Evolutionary conservation across 2,888 invertebrate species (phyloP).

Genomic region (Amblyjoppa proteus): DNA sequence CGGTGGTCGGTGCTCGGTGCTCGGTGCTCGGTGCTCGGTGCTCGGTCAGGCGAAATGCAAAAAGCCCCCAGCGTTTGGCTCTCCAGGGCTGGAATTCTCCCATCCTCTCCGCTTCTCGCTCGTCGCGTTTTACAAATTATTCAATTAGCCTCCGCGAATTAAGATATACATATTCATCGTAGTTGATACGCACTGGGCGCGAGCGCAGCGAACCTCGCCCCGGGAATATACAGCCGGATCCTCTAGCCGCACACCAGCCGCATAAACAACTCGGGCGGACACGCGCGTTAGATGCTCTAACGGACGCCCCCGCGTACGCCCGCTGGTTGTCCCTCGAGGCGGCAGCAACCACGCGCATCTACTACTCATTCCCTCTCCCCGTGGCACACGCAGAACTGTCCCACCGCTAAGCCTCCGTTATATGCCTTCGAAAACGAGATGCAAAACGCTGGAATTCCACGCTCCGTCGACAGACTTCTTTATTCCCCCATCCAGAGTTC

Average conservation of each 20-base stretch:
- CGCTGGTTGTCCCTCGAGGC: constrained; percentile 58
- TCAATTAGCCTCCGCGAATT: constrained; percentile 85
- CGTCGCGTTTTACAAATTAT: constrained; percentile 84
- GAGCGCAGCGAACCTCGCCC: constrained; percentile 48
- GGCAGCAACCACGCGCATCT: constrained; percentile 57
- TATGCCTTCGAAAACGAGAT: constrained; percentile 63
- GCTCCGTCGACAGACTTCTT: constrained; percentile 68
- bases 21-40: constrained; percentile 6
- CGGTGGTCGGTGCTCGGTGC: no score
- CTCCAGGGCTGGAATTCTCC: constrained; percentile 65
- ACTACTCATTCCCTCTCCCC: constrained; percentile 12
- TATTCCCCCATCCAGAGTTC: constrained; percentile 52
- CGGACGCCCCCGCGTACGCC: constrained; percentile 74
- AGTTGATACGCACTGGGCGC: constrained; percentile 78
- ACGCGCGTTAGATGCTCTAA: constrained; percentile 82
- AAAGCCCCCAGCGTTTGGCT: constrained; percentile 71
- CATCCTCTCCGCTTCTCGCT: constrained; percentile 63
- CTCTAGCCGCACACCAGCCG: constrained; percentile 72
- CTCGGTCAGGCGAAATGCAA: constrained; percentile 76
- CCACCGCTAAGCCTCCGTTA: constrained; percentile 43
- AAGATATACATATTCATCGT: constrained; percentile 85
- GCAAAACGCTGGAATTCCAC: constrained; percentile 70
- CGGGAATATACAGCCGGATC: constrained; percentile 66
- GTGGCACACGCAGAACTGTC: constrained; percentile 50
- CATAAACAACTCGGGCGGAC: constrained; percentile 83